A percentile compares a stretch with the other conserved stretches of the same genome.
Evolutionary conservation across 1,140 invertebrate genomes (phyloP).

Genomic region (Sitophilus oryzae): DNA sequence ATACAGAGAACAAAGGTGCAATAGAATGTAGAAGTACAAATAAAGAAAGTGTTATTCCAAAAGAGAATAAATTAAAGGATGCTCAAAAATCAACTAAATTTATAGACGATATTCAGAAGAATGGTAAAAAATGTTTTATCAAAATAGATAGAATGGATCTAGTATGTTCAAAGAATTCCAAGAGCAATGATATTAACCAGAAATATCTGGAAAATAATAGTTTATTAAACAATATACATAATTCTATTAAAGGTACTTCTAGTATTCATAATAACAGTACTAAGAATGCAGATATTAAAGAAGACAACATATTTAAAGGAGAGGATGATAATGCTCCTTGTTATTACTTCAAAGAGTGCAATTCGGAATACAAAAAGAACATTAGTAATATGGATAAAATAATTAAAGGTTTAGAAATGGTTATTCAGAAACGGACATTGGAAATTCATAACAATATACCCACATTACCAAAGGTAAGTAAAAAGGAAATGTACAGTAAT

Average conservation of each 20-base stretch:
- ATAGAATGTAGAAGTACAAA: no score
- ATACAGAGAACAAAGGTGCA: no score
- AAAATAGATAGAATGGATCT: slow-evolving; percentile 9
- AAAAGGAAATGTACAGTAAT: no score
- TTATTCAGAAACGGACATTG: slow-evolving; percentile 6
- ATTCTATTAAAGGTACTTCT: no score
- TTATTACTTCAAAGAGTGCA: slow-evolving; percentile 9
- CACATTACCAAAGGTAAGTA: slow-evolving; percentile 6
- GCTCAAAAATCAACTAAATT: background rate
- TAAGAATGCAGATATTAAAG: no score
- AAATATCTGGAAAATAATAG: no score
- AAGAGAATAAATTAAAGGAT: background rate
- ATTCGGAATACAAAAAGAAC: background rate
- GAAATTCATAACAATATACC: slow-evolving; percentile 20
- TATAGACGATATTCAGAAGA: background rate
- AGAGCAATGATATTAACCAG: no score
- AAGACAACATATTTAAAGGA: background rate
- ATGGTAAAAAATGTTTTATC: slow-evolving; percentile 10
- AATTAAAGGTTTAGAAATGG: slow-evolving; percentile 7
- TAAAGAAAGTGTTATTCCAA: background rate
- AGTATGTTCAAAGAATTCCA: no score
- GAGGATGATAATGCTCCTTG: slow-evolving; percentile 13
- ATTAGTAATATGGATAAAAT: slow-evolving; percentile 2
- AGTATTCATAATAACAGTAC: no score
- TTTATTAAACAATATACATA: no score